Percentiles rank a stretch among this genome's conserved stretches.
phyloP scores from a whole-genome alignment of 2,888 invertebrate species.

The Ochropacha duplaris region DNA sequence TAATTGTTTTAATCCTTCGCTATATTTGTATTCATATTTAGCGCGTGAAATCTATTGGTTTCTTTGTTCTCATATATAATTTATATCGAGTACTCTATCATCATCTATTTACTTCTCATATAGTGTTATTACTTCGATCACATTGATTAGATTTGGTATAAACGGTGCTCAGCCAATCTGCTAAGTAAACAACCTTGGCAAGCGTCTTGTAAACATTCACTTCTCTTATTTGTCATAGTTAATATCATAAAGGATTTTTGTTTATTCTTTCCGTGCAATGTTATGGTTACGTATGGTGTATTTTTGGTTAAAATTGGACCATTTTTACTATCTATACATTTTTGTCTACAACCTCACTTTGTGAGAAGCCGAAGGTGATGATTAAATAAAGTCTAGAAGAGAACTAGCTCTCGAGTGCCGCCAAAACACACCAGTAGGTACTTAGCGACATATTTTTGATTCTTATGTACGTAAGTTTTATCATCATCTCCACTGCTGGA shows the following conservation, averaged over 20 bases:
- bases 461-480: too few species aligned
- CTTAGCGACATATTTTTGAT: too few species aligned
- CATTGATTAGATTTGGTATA: conserved; percentile 36
- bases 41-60: conserved; percentile 3
- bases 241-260: conserved; percentile 1
- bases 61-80: not conserved
- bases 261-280: not conserved
- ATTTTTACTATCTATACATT: too few species aligned
- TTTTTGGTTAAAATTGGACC: not conserved
- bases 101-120: conserved; percentile 1
- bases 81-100: not conserved
- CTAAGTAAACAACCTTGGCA: conserved; percentile 59
- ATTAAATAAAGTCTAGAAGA: too few species aligned
- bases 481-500: too few species aligned
- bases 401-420: too few species aligned
- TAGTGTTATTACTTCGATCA: conserved; percentile 16
- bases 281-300: too few species aligned
- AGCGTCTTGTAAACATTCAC: conserved; percentile 46
- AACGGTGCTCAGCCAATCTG: conserved; percentile 50
- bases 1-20: not conserved
- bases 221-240: conserved; percentile 30
- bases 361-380: too few species aligned
- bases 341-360: too few species aligned
- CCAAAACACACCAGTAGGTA: too few species aligned
- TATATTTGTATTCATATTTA: not conserved